These are phyloP conservation scores for Eleginops maclovinus DNA, from an alignment of 2,113 vertebrate genomes.

Conservation along the genomic window DNA sequence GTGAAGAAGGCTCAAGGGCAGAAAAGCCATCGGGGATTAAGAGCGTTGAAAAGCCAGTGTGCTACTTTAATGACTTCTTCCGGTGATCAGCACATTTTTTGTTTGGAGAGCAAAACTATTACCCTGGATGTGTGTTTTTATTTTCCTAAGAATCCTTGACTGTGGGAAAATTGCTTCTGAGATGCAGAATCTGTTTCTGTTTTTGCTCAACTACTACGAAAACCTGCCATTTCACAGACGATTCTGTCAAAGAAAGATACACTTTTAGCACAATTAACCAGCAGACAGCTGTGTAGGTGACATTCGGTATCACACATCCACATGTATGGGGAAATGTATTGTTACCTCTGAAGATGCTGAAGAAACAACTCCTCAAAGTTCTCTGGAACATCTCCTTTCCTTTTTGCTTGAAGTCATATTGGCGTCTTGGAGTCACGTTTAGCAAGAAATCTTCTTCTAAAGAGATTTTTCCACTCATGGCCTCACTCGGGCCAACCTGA, in stretches of 20 bases:
- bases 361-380: constrained; percentile 67
- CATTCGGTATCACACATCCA: background rate
- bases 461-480: constrained; percentile 54
- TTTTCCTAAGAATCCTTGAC: too few relatives aligned
- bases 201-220: background rate
- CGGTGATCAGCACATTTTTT: too few relatives aligned
- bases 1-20: too few relatives aligned
- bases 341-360: constrained; percentile 73
- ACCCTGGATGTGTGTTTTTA: too few relatives aligned
- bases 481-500: background rate
- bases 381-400: constrained; percentile 73
- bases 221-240: background rate
- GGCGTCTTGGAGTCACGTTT: constrained; percentile 32
- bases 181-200: too few relatives aligned
- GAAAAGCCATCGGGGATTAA: too few relatives aligned
- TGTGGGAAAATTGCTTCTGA: background rate
- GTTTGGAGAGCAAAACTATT: too few relatives aligned
- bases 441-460: constrained; percentile 61
- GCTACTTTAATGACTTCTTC: too few relatives aligned
- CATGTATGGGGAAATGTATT: background rate
- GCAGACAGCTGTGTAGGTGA: background rate
- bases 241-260: background rate
- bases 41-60: too few relatives aligned
- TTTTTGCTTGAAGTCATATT: constrained; percentile 65
- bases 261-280: background rate